Base-by-base conservation (phyloP, 2,888 invertebrate species). In the Zaprionus lineosus region DNA sequence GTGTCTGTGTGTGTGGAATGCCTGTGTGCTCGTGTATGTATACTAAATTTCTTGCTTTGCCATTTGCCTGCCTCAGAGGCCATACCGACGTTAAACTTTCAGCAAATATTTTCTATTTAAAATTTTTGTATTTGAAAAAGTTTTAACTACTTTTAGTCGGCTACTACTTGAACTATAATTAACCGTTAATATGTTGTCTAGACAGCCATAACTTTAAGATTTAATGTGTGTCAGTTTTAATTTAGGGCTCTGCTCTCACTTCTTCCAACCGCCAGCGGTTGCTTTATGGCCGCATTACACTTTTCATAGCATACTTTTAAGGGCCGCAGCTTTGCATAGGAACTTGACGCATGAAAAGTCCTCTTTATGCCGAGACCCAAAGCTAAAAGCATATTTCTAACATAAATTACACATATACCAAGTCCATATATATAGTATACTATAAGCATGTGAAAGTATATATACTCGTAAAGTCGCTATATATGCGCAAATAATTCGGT, bases 121-220 rank as follows among this genome's bases (percentile, higher is more conserved):
- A 15, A 34, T 33, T 31, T 40, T 8, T 29, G 2, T 5, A 14
- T 36, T 19, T 50, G 40, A 21, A 26, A 11, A 19, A 33, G 9
- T 14, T 36, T 24, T 14, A 36, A 39, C 26, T 21, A 41, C 58
- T 71, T 70, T 28, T 37, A 37, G 43, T 51, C 48, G 36, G 36
- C 58, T 37, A 46, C 41, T 41, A 37, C 24, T 36, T 39, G 46
- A 36, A 24, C 12, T 39, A 47, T 55, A 76, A 73, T 82, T 74
- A 82, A 64, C 55, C 50, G 50, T 47, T 59, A 64, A 61, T 74
- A 60, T 55, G 26, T 39, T 39, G 68, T 61, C 69, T 68, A 68
- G 74, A 68, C 69, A 33, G 33, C 36, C 26, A 58, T 52, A 74
- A 50, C 26, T 58, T 36, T 40, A 37, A n/a, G n/a, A 33, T 34